A percentile compares a stretch with the other conserved stretches of the same genome.
phyloP scores from a whole-genome alignment of 2,797 vertebrate species.

The Morus bassanus region DNA sequence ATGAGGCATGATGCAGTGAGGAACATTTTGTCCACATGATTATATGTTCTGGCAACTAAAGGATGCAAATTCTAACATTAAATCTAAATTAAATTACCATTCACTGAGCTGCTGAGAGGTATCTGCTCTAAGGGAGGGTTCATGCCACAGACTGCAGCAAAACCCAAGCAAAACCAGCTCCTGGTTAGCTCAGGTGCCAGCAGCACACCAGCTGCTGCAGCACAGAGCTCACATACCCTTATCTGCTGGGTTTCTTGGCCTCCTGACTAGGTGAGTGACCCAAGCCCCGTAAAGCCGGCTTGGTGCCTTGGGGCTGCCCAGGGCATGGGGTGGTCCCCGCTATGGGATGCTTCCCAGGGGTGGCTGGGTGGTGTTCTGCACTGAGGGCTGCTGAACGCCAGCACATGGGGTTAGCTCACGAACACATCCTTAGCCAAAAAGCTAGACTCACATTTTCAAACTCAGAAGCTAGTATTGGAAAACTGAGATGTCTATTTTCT shows the following conservation, averaged over 20 bases:
- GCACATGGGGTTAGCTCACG: rapidly evolving
- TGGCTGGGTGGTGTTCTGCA: background rate
- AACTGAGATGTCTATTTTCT: background rate
- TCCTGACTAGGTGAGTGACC: background rate
- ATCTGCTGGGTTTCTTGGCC: background rate
- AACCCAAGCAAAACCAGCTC: background rate
- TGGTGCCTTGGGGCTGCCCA: background rate
- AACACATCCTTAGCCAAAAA: background rate
- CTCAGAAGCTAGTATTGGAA: background rate
- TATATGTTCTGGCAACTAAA: background rate
- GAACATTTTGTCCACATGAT: background rate
- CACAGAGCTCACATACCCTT: background rate
- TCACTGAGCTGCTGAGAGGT: background rate
- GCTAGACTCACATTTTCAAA: background rate
- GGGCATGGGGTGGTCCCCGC: background rate
- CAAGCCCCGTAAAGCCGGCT: background rate
- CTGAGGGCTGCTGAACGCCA: background rate
- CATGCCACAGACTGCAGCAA: background rate
- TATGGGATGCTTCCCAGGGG: rapidly evolving
- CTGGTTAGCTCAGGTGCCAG: background rate
- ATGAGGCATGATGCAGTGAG: background rate
- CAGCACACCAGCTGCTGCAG: background rate
- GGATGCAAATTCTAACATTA: background rate
- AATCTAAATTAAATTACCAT: background rate
- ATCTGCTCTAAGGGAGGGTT: background rate